Conservation (phyloP, 2,888 invertebrate genomes). For the Acheta domesticus region DNA sequence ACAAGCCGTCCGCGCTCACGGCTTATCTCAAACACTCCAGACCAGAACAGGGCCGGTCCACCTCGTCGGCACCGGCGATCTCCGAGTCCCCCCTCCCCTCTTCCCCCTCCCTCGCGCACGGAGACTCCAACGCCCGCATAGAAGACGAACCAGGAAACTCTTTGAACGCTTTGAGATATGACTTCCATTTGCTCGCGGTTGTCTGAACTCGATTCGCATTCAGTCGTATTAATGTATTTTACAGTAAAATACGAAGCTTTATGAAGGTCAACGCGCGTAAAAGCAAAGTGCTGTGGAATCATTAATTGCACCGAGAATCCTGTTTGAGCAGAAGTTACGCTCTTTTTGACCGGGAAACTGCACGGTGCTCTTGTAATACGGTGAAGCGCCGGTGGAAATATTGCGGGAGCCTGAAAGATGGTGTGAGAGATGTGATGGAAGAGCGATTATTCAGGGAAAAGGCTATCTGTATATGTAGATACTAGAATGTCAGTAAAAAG, state of each 20-base stretch:
- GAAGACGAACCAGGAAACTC: background rate
- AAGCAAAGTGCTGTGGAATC: slow-evolving; percentile 9
- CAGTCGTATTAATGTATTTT: background rate
- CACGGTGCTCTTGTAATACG: background rate
- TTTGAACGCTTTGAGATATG: background rate
- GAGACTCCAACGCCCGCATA: background rate
- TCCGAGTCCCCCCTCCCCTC: too few relatives aligned
- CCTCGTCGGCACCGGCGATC: too few relatives aligned
- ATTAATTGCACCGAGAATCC: slow-evolving; percentile 18
- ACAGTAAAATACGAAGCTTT: background rate
- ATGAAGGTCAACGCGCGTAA: background rate
- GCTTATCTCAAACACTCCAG: background rate
- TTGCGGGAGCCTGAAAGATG: background rate
- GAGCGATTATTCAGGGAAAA: background rate
- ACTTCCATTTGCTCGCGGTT: background rate
- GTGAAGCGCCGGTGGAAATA: background rate
- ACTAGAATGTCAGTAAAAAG: background rate
- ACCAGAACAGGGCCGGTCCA: slow-evolving; percentile 10
- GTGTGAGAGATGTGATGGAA: background rate
- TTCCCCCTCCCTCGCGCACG: background rate
- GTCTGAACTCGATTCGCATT: background rate
- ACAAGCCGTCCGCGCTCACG: background rate
- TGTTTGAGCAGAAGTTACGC: background rate
- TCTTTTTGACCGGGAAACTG: background rate
- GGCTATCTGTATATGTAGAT: background rate